These are phyloP conservation scores for Conger conger DNA, from an alignment of 2,113 vertebrate genomes.

Conservation along the genomic window DNA sequence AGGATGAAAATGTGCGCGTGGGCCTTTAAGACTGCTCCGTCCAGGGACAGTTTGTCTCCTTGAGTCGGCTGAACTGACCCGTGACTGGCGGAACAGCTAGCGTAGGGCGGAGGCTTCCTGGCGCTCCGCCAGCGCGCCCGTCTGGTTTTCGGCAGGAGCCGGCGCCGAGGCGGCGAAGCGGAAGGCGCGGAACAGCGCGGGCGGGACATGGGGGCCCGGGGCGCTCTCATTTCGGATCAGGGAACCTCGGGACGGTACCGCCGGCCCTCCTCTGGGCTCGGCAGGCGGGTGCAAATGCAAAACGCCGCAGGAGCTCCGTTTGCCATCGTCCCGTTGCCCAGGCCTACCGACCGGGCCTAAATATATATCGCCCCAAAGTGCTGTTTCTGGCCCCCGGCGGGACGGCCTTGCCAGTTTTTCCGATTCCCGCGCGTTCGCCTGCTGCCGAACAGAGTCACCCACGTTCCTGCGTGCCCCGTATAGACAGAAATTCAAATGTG, in stretches of 20 bases:
- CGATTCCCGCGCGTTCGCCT: too few relatives aligned
- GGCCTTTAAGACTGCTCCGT: too few relatives aligned
- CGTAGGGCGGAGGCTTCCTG: too few relatives aligned
- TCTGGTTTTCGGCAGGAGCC: constrained; percentile 3
- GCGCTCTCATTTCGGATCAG: constrained; percentile 31
- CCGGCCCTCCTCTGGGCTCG: constrained; percentile 13
- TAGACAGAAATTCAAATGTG: too few relatives aligned
- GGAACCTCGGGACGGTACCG: constrained; percentile 21
- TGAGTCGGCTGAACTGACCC: too few relatives aligned
- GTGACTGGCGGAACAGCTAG: too few relatives aligned
- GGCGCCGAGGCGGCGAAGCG: constrained; percentile 8
- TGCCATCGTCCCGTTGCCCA: not conserved
- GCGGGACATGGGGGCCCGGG: not conserved
- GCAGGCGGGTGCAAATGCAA: constrained; percentile 9
- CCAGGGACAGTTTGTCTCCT: too few relatives aligned
- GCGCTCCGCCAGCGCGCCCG: too few relatives aligned
- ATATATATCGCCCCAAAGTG: not conserved
- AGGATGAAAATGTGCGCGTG: too few relatives aligned
- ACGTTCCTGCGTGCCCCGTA: too few relatives aligned
- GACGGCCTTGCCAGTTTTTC: too few relatives aligned
- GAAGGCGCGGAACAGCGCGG: not conserved
- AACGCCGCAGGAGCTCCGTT: not conserved
- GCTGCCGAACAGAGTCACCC: too few relatives aligned
- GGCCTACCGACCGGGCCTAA: not conserved
- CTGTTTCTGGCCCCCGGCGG: not conserved